Conservation (phyloP, 2,797 vertebrate genomes). For the Peromyscus eremicus region DNA sequence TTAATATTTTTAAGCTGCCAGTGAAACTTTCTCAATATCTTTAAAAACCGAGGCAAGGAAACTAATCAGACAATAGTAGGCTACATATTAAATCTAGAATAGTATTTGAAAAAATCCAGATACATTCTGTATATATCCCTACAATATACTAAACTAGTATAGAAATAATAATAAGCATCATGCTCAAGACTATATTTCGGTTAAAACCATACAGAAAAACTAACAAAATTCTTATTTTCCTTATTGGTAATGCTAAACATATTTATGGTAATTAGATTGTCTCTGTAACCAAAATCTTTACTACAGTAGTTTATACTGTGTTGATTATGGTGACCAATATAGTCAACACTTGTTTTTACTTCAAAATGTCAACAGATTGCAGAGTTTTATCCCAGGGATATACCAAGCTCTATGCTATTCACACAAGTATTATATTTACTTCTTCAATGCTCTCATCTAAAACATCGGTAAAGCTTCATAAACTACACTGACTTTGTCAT, state of each 20-base stretch:
- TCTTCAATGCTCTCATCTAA: background rate
- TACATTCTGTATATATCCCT: background rate
- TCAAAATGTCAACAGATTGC: background rate
- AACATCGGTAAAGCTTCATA: background rate
- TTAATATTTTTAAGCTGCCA: slow-evolving; percentile 73
- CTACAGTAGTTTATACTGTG: background rate
- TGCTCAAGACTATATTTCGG: background rate
- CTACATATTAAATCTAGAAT: background rate
- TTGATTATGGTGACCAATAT: background rate
- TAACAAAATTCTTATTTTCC: background rate
- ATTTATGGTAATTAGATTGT: background rate
- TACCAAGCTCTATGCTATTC: background rate
- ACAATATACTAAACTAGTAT: background rate
- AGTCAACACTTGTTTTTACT: slow-evolving; percentile 36
- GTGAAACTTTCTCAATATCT: slow-evolving; percentile 60
- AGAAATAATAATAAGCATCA: background rate
- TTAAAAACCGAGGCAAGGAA: slow-evolving; percentile 59
- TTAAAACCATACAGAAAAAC: background rate
- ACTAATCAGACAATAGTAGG: background rate
- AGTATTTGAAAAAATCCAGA: background rate
- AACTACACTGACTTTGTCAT: background rate
- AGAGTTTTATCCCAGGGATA: background rate
- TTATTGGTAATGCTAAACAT: background rate
- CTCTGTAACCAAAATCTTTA: background rate
- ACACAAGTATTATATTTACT: background rate